Conservation (phyloP, 2,888 invertebrate genomes). For the Iselma pallidipennis region DNA sequence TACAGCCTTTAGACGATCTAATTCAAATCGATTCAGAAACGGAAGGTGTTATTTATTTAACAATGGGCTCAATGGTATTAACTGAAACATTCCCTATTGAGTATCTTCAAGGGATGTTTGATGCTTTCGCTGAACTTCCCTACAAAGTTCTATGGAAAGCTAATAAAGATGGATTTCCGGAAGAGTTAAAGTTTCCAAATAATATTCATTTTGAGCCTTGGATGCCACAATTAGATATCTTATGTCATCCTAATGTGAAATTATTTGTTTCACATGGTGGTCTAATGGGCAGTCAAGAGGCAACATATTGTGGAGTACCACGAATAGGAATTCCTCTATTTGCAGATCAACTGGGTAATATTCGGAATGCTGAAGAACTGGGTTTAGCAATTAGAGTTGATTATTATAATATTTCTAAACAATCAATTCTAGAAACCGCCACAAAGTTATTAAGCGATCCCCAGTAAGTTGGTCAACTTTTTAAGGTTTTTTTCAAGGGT, state of each 20-base stretch:
- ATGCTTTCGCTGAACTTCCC: constrained; percentile 59
- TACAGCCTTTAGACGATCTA: constrained; percentile 7
- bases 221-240: constrained; percentile 62
- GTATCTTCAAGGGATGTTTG: constrained; percentile 57
- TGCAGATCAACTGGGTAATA: constrained; percentile 58
- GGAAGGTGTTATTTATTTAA: constrained; percentile 61
- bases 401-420: constrained; percentile 41
- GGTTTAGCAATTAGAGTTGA: constrained; percentile 58
- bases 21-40: constrained; percentile 8
- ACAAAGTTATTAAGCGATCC: constrained; percentile 52
- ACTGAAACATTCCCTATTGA: constrained; percentile 61
- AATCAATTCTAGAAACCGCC: constrained; percentile 35
- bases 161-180: constrained; percentile 57
- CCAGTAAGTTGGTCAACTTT: constrained; percentile 50
- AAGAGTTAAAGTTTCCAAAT: constrained; percentile 52
- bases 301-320: constrained; percentile 54
- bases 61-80: constrained; percentile 63
- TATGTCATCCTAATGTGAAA: constrained; percentile 56
- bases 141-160: constrained; percentile 63
- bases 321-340: constrained; percentile 52
- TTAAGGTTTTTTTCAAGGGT: not conserved
- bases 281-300: constrained; percentile 57
- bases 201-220: constrained; percentile 61
- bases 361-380: constrained; percentile 57
- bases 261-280: constrained; percentile 62